phyloP scores from a whole-genome alignment of 1,140 invertebrate genomes.

The Zeugodacus cucurbitae region DNA sequence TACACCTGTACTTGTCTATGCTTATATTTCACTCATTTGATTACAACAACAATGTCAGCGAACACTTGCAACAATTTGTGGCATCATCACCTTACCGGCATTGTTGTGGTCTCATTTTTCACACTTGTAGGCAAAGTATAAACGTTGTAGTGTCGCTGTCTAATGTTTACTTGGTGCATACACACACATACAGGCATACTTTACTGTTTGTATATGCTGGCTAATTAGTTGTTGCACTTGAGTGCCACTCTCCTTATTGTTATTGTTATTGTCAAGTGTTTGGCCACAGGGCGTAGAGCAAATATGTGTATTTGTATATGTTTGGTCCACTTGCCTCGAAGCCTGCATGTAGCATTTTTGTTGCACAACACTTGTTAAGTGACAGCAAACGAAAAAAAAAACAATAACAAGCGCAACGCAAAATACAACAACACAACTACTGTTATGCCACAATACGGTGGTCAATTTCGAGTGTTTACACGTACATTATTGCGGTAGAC shows the following conservation, averaged over 20 bases:
- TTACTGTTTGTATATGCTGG: neutral
- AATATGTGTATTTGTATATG: neutral
- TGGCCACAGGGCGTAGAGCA: neutral
- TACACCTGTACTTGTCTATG: neutral
- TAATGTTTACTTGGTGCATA: neutral
- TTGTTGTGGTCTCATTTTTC: slow-evolving; percentile 3
- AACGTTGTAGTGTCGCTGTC: neutral
- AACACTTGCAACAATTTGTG: neutral
- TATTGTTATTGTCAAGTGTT: neutral
- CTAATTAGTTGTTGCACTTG: neutral
- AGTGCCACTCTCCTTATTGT: neutral
- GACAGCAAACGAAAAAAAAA: neutral
- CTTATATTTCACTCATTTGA: neutral
- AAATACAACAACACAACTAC: neutral
- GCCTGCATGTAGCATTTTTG: neutral
- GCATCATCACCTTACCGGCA: neutral
- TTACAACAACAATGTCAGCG: neutral
- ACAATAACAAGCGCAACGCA: neutral
- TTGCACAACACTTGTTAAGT: neutral
- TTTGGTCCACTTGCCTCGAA: neutral
- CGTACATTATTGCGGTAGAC: neutral
- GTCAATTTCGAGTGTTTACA: neutral
- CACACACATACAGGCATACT: neutral
- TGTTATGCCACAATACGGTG: neutral
- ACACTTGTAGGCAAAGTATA: neutral